A percentile compares a stretch with the other conserved stretches of the same genome.
phyloP scores from a whole-genome alignment of 1,140 invertebrate species.

The Zaprionus vittiger region DNA sequence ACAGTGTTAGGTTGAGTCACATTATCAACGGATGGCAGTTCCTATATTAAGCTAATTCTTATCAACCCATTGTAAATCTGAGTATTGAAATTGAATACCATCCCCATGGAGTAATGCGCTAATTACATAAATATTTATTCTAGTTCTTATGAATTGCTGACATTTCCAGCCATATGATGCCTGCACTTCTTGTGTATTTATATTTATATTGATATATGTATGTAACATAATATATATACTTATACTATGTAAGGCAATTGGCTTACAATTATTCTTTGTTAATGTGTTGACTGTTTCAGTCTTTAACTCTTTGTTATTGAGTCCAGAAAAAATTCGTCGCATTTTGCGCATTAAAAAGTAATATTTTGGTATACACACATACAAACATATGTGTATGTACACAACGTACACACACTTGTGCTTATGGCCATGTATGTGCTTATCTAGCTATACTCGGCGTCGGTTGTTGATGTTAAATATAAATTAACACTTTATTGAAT shows the following conservation, averaged over 20 bases:
- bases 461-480: slow-evolving; percentile 19
- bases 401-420: neutral
- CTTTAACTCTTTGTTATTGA: slow-evolving; percentile 63
- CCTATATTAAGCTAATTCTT: neutral
- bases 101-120: neutral
- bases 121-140: neutral
- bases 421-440: slow-evolving; percentile 39
- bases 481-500: neutral
- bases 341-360: slow-evolving; percentile 48
- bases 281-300: slow-evolving; percentile 58
- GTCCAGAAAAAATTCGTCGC: slow-evolving; percentile 52
- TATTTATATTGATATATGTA: too few relatives aligned
- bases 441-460: slow-evolving; percentile 48
- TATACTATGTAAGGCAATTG: neutral
- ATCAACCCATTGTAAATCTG: neutral
- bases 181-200: neutral
- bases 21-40: neutral
- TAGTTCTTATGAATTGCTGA: neutral
- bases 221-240: neutral
- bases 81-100: neutral
- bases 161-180: neutral
- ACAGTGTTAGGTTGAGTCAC: neutral
- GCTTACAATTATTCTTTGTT: slow-evolving; percentile 49
- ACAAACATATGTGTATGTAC: neutral
- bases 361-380: neutral